Evolutionary conservation across 2,797 vertebrate genomes (phyloP), one percentile per base, ranked within the genome.

Genomic region (Rhyacichthys aspro): DNA sequence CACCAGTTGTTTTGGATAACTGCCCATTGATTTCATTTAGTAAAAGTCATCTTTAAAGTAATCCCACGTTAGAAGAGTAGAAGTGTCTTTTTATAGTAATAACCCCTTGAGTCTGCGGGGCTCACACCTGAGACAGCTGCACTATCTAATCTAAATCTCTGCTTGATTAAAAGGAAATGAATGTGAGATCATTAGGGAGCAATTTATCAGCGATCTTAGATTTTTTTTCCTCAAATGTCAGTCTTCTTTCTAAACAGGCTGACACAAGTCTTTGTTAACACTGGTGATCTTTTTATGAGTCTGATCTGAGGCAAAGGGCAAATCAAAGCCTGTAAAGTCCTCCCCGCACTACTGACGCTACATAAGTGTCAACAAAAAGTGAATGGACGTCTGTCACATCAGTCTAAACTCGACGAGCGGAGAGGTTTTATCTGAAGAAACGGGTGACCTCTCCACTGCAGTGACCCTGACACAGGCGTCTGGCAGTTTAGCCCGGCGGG

Each of bases 321-420:
- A 33, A 37, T 2, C 6, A 33, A 28, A 17, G 48, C 23, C 33
- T 19, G 17, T 54, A 16, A 43, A 55, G 39, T 11, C n/a, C 39
- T 32, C 9, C 38, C 11, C 17, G 17, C 68, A 62, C 63, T 64
- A 19, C 64, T 18, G 43, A 61, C 45, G 57, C 32, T 0, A 23
- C 58, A 54, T 41, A 47, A 52, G 39, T 55, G 63, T 75, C 67
- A 67, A 68, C 56, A 59, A 67, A 28, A 66, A 57, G 19, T 60
- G 46, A 68, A 75, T 54, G 59, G 46, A 50, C 49, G 8, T 59
- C 52, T 54, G 75, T 79, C 75, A 82, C 70, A 77, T 81, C 59
- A 46, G 59, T 53, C 17, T 54, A 72, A 74, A 76, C 63, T 74
- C 67, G 62, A 63, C 43, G 68, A 75, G 59, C 43, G 67, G 78